phyloP scores from a whole-genome alignment of 1,140 invertebrate genomes.

The Akabosia matsudoensis region DNA sequence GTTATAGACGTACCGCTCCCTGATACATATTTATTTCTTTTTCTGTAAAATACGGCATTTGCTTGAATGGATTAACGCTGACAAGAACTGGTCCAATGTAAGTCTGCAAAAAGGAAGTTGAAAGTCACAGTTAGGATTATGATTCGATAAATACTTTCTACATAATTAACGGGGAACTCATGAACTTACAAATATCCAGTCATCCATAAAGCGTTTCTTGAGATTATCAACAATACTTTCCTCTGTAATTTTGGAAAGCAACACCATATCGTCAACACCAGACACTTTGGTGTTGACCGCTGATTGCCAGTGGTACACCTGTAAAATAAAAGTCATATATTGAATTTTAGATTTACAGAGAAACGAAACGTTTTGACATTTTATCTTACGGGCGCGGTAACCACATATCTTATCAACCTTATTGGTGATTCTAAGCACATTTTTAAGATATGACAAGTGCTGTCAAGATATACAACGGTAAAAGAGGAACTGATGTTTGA shows the following conservation, averaged over 20 bases:
- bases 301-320: conserved; percentile 75
- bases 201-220: conserved; percentile 69
- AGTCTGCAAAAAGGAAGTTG: conserved; percentile 57
- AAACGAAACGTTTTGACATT: no score
- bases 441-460: no score
- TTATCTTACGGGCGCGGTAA: no score
- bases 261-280: conserved; percentile 77
- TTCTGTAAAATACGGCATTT: conserved; percentile 69
- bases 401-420: no score
- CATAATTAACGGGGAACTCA: no score
- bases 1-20: conserved; percentile 61
- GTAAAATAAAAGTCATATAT: no score
- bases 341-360: no score
- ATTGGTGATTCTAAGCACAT: no score
- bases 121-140: conserved; percentile 12
- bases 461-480: no score
- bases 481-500: no score
- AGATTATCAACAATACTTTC: conserved; percentile 72
- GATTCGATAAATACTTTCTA: not conserved
- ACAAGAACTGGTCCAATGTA: conserved; percentile 78
- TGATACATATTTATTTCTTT: conserved; percentile 71
- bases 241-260: conserved; percentile 68
- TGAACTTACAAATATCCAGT: conserved; percentile 69
- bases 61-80: conserved; percentile 75
- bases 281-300: conserved; percentile 68